A percentile compares a stretch with the other conserved stretches of the same genome.
Conservation (phyloP, 2,888 invertebrate genomes). For the Tethea ocularis region DNA sequence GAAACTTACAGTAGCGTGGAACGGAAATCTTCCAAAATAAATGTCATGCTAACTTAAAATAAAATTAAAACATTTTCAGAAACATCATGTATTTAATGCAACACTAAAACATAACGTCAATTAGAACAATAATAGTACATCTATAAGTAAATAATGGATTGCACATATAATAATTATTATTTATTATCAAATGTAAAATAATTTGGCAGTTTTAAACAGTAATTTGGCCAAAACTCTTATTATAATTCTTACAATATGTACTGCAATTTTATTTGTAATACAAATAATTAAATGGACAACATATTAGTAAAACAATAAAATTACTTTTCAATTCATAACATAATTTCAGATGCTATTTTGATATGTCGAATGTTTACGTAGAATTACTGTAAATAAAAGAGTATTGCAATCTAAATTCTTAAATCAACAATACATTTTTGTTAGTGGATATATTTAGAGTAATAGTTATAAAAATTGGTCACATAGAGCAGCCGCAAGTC, state of each 20-base stretch:
- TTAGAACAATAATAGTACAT: slow-evolving; percentile 56
- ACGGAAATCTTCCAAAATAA: slow-evolving; percentile 82
- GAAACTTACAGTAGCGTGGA: slow-evolving; percentile 45
- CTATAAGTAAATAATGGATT: slow-evolving; percentile 55
- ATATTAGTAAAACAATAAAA: not conserved
- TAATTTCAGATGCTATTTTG: slow-evolving; percentile 1
- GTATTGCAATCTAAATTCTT: not conserved
- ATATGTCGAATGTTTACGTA: slow-evolving; percentile 19
- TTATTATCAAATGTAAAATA: slow-evolving; percentile 52
- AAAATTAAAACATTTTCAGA: slow-evolving; percentile 55
- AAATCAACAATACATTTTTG: not conserved
- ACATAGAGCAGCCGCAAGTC: slow-evolving; percentile 30
- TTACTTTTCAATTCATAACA: not conserved
- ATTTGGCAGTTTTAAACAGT: slow-evolving; percentile 66
- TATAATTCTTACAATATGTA: slow-evolving; percentile 36
- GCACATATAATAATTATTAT: slow-evolving; percentile 42
- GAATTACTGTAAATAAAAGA: not conserved
- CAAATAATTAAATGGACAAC: not conserved
- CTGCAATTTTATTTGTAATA: not conserved
- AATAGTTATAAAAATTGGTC: slow-evolving; percentile 46
- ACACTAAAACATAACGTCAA: slow-evolving; percentile 75
- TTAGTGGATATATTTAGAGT: not conserved
- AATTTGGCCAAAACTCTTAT: slow-evolving; percentile 63
- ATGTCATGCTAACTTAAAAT: slow-evolving; percentile 65
- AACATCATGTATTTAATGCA: slow-evolving; percentile 77